Evolutionary conservation across 1,140 invertebrate genomes (phyloP).

Genomic region (Drosophila tropicalis): DNA sequence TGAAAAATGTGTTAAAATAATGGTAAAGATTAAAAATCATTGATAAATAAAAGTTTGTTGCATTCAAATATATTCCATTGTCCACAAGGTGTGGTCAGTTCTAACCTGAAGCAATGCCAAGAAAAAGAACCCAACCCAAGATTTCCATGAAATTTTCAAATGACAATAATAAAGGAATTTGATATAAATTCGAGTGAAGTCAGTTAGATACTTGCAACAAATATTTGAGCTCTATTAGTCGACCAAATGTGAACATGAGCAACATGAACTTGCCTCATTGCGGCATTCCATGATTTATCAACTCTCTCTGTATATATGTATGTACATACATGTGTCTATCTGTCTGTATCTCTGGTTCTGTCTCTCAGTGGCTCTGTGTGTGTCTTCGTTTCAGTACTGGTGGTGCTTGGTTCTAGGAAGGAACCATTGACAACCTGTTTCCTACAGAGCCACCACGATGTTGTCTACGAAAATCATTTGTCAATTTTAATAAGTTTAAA

Average conservation of each 20-base stretch:
- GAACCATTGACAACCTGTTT: conserved; percentile 73
- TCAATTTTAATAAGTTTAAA: conserved; percentile 81
- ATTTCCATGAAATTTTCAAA: not conserved
- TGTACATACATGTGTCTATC: too few species aligned
- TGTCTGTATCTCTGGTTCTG: not conserved
- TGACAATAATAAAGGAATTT: conserved; percentile 7
- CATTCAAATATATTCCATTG: too few species aligned
- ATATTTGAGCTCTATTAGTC: not conserved
- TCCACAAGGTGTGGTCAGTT: not conserved
- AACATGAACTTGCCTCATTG: conserved; percentile 1
- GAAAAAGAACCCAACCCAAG: not conserved
- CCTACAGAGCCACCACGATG: conserved; percentile 50
- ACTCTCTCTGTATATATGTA: conserved; percentile 16
- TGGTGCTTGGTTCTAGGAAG: conserved; percentile 57
- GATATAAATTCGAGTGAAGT: not conserved
- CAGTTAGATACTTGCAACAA: not conserved
- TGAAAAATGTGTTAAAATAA: too few species aligned
- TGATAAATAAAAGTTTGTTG: not conserved
- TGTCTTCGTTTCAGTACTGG: not conserved
- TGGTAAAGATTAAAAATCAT: not conserved
- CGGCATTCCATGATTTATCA: conserved; percentile 64
- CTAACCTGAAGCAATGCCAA: not conserved
- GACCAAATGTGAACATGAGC: not conserved
- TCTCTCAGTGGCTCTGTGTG: not conserved
- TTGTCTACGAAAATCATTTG: conserved; percentile 80